Percentiles rank a stretch among this genome's conserved stretches.
These are phyloP conservation scores for Prorops nasuta DNA, from an alignment of 1,140 invertebrate species.

Conservation along the genomic window DNA sequence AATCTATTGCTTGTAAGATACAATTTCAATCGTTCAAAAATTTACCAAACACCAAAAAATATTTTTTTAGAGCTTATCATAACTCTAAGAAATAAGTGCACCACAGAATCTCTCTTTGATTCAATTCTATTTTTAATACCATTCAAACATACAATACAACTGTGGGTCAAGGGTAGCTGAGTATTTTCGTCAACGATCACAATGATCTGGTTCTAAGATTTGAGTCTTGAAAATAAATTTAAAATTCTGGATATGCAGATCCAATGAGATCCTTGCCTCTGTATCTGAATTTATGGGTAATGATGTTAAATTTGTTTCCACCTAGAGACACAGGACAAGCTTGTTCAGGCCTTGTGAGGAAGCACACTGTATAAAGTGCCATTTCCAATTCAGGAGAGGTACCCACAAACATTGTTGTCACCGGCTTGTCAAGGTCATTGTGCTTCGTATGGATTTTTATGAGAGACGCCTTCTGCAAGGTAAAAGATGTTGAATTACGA, in stretches of 20 bases:
- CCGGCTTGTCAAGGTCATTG: slow-evolving; percentile 72
- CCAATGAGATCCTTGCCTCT: slow-evolving; percentile 75
- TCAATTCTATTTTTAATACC: too few species aligned
- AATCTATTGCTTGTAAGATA: too few species aligned
- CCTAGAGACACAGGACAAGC: slow-evolving; percentile 71
- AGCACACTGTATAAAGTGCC: slow-evolving; percentile 86
- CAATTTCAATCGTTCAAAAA: too few species aligned
- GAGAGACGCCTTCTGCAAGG: slow-evolving; percentile 74
- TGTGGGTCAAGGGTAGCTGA: too few species aligned
- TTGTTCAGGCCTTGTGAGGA: slow-evolving; percentile 67
- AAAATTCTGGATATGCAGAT: slow-evolving; percentile 77
- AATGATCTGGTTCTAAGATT: too few species aligned
- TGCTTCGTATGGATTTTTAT: slow-evolving; percentile 76
- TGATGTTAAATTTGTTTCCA: slow-evolving; percentile 68
- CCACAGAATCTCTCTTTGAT: too few species aligned
- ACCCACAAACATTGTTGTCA: slow-evolving; percentile 81
- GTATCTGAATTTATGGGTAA: slow-evolving; percentile 72
- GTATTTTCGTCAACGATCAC: too few species aligned
- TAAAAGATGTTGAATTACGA: slow-evolving; percentile 24
- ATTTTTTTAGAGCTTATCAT: too few species aligned
- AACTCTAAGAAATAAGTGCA: too few species aligned
- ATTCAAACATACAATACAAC: too few species aligned
- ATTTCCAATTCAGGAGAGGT: slow-evolving; percentile 92
- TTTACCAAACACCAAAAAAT: too few species aligned
- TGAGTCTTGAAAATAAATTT: slow-evolving; percentile 33